phyloP scores from a whole-genome alignment of 2,888 invertebrate genomes.

The Thymelicus lineola region DNA sequence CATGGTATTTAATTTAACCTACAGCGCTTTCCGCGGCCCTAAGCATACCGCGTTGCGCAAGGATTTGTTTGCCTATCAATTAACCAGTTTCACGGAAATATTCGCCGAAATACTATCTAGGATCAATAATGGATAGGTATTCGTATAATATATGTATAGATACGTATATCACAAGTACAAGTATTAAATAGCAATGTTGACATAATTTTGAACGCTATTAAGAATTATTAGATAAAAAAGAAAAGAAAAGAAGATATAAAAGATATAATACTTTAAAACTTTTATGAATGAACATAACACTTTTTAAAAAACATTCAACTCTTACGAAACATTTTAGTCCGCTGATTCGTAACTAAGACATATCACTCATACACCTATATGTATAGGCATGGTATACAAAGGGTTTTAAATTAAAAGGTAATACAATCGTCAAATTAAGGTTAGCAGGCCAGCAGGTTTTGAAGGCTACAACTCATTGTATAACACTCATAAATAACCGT shows the following conservation, averaged over 20 bases:
- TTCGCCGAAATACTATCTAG: slow-evolving; percentile 8
- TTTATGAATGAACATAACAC: too few species aligned
- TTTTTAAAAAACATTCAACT: too few species aligned
- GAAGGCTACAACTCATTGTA: slow-evolving; percentile 44
- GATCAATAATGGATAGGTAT: too few species aligned
- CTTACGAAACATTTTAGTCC: neutral
- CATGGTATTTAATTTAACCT: slow-evolving; percentile 24
- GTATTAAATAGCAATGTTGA: too few species aligned
- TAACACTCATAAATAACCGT: slow-evolving; percentile 38
- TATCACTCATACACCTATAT: slow-evolving; percentile 3
- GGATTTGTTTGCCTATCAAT: slow-evolving; percentile 23
- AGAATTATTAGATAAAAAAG: too few species aligned
- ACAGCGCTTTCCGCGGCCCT: slow-evolving; percentile 31
- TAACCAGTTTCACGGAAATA: slow-evolving; percentile 23
- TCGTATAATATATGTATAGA: too few species aligned
- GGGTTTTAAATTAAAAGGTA: slow-evolving; percentile 23
- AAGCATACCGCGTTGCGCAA: slow-evolving; percentile 25
- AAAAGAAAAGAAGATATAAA: too few species aligned
- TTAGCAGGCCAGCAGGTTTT: slow-evolving; percentile 46
- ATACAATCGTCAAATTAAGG: slow-evolving; percentile 44
- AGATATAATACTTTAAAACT: too few species aligned
- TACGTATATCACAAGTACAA: too few species aligned
- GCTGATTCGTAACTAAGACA: neutral
- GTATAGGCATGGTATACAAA: neutral
- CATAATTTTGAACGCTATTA: too few species aligned